Conservation (phyloP, 2,113 vertebrate genomes). For the Mixornis gularis region DNA sequence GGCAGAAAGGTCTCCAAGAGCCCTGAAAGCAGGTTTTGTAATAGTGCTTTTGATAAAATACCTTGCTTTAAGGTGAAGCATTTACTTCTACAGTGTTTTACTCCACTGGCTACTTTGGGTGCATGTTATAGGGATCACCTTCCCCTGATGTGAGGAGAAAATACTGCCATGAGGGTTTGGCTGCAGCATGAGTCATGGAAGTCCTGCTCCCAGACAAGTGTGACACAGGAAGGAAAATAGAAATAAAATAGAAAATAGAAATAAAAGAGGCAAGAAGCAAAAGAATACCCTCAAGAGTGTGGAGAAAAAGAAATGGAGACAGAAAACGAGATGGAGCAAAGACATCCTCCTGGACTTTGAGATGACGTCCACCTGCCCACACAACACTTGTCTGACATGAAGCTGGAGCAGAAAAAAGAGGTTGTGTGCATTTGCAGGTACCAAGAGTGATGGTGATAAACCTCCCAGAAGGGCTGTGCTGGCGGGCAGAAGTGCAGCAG, state of each 20-base stretch:
- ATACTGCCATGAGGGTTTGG: neutral
- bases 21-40: neutral
- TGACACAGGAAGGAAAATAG: accelerated
- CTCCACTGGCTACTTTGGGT: neutral
- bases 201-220: neutral
- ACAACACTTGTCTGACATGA: neutral
- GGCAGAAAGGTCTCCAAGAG: neutral
- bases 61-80: constrained; percentile 13
- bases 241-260: neutral
- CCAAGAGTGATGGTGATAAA: neutral
- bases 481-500: neutral
- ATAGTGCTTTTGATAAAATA: neutral
- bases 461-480: accelerated
- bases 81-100: neutral
- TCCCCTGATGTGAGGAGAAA: neutral
- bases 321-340: accelerated
- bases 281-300: neutral
- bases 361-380: neutral
- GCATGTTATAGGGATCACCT: accelerated
- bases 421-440: accelerated
- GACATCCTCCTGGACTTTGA: neutral
- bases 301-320: neutral
- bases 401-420: neutral
- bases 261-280: neutral
- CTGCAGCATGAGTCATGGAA: neutral